Evolutionary conservation across 1,140 invertebrate genomes (phyloP).

Genomic region (Drosophila miranda): DNA sequence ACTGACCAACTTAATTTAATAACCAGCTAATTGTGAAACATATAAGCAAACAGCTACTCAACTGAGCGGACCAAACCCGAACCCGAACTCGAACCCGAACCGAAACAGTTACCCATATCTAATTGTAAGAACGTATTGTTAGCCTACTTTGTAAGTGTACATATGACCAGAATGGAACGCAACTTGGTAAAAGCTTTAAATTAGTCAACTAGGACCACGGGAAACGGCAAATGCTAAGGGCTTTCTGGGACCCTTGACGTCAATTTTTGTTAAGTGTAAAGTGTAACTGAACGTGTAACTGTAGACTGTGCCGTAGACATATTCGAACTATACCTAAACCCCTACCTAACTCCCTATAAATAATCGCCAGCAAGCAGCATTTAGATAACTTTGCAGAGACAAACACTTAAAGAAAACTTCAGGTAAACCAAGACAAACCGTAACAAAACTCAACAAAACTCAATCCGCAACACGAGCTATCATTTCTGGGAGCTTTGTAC

Average conservation of each 20-base stretch:
- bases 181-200: conserved; percentile 77
- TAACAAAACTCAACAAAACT: not conserved
- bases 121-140: conserved; percentile 18
- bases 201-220: conserved; percentile 40
- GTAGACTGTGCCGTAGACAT: conserved; percentile 67
- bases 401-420: conserved; percentile 1
- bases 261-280: conserved; percentile 38
- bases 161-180: conserved; percentile 70
- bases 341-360: conserved; percentile 5
- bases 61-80: conserved; percentile 40
- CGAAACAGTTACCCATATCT: conserved; percentile 6
- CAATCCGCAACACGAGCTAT: conserved; percentile 25
- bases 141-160: conserved; percentile 60
- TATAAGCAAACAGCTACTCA: conserved; percentile 35
- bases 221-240: conserved; percentile 14
- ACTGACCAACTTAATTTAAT: conserved; percentile 32
- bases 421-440: conserved; percentile 2
- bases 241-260: conserved; percentile 34
- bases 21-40: conserved; percentile 34
- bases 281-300: conserved; percentile 70
- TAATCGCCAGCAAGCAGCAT: conserved; percentile 20
- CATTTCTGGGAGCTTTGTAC: conserved; percentile 40
- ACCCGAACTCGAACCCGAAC: conserved; percentile 11
- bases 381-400: conserved; percentile 32
- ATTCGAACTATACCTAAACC: conserved; percentile 27